phyloP scores from a whole-genome alignment of 1,140 invertebrate genomes.

The Rhagoletis zephyria region DNA sequence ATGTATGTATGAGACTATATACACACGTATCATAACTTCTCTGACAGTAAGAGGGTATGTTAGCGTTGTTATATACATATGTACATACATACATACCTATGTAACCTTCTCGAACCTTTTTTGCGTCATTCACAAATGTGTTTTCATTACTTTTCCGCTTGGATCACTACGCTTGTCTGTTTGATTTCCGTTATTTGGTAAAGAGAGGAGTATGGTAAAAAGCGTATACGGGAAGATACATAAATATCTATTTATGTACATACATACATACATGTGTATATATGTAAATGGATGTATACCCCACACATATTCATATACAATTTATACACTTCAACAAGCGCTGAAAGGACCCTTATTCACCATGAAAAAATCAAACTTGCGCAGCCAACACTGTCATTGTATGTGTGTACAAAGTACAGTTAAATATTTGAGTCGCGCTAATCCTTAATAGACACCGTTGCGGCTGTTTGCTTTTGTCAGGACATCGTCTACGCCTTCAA shows the following conservation, averaged over 20 bases:
- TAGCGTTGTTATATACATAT: not conserved
- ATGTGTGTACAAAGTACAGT: not conserved
- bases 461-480: not conserved
- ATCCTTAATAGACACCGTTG: conserved; percentile 42
- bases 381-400: not conserved
- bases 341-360: not conserved
- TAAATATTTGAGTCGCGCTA: not conserved
- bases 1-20: not conserved
- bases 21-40: not conserved
- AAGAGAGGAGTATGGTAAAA: not conserved
- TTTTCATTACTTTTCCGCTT: conserved; percentile 43
- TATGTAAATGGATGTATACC: not conserved
- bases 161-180: conserved; percentile 26
- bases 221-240: not conserved
- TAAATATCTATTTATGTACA: not conserved
- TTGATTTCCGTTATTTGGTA: conserved; percentile 20
- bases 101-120: not conserved
- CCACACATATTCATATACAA: too few relatives aligned
- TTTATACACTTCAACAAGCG: not conserved
- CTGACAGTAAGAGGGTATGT: not conserved
- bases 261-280: not conserved
- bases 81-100: not conserved
- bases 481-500: conserved; percentile 14
- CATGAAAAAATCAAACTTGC: not conserved
- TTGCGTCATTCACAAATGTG: conserved; percentile 17